Evolutionary conservation across 2,797 vertebrate genomes (phyloP).

Genomic region (Dendrocincla fuliginosa): DNA sequence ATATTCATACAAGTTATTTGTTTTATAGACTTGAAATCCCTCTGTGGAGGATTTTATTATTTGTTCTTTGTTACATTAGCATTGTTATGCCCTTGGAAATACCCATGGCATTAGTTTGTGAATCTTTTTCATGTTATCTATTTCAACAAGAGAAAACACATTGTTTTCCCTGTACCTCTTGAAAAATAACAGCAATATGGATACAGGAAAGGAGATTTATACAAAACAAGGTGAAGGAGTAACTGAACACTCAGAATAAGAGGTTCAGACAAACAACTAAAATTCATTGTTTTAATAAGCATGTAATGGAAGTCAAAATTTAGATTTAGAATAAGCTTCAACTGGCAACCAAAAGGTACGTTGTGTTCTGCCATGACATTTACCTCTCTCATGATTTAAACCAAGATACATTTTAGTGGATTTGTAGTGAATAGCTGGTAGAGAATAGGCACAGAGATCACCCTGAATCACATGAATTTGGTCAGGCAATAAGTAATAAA

Average conservation of each 20-base stretch:
- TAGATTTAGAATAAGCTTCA: neutral
- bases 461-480: neutral
- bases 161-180: neutral
- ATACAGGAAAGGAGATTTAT: neutral
- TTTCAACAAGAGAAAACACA: neutral
- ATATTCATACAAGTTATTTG: conserved; percentile 53
- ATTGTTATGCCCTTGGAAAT: conserved; percentile 43
- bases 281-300: neutral
- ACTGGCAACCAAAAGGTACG: neutral
- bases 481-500: neutral
- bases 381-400: neutral
- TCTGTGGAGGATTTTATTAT: conserved; percentile 22
- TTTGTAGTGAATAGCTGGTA: neutral
- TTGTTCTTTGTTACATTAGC: conserved; percentile 42
- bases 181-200: neutral
- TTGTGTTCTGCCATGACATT: neutral
- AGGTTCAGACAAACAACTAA: neutral
- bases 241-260: neutral
- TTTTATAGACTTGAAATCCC: conserved; percentile 26
- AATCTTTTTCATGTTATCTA: neutral
- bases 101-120: neutral
- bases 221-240: neutral
- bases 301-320: neutral
- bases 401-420: neutral
- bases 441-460: neutral